Evolutionary conservation across 2,797 vertebrate genomes (phyloP).

Genomic region (Eidolon dupreanum): DNA sequence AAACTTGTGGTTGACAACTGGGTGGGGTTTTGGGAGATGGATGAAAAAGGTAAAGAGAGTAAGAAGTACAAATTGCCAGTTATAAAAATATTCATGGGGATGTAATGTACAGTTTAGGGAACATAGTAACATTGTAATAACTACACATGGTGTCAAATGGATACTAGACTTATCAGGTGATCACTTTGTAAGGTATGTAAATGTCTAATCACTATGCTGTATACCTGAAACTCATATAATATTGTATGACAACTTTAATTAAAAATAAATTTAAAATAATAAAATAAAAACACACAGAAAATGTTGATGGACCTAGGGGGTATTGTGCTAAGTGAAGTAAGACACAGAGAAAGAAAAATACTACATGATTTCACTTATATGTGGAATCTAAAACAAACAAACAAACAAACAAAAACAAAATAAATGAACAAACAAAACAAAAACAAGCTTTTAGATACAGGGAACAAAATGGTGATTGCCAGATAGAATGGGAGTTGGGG

Average conservation of each 20-base stretch:
- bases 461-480: neutral
- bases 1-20: neutral
- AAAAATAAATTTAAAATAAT: neutral
- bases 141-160: neutral
- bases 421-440: neutral
- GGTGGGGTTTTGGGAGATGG: neutral
- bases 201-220: neutral
- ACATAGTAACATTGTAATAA: neutral
- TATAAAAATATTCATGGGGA: neutral
- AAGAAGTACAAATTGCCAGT: neutral
- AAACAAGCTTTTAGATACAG: neutral
- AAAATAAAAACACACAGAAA: neutral
- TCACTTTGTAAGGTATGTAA: neutral
- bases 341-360: no score
- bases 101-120: neutral
- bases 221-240: neutral
- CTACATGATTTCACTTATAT: no score
- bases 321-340: neutral
- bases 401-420: no score
- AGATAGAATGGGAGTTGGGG: neutral
- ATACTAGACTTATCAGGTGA: neutral
- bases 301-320: neutral
- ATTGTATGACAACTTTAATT: neutral
- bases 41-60: neutral
- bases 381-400: neutral